Evolutionary conservation across 2,888 invertebrate genomes (phyloP).

Genomic region (Lepetodrilus schrolli): DNA sequence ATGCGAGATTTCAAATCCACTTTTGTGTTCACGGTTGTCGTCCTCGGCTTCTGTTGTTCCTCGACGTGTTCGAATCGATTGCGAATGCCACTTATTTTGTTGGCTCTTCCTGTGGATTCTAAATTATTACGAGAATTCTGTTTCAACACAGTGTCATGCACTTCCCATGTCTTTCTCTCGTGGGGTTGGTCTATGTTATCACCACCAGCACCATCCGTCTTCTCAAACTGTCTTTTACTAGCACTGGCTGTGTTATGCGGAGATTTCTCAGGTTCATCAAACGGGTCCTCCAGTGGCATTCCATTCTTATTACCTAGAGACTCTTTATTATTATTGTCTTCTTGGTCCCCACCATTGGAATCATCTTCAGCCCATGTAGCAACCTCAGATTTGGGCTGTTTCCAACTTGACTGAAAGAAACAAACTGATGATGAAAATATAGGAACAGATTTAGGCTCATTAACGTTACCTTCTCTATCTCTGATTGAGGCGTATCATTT

Average conservation of each 20-base stretch:
- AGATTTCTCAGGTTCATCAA: background rate
- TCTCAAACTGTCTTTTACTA: constrained; percentile 15
- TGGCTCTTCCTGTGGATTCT: background rate
- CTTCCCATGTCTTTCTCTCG: background rate
- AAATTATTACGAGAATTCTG: constrained; percentile 28
- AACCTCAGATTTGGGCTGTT: constrained; percentile 35
- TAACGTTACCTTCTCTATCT: too few species aligned
- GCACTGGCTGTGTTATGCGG: background rate
- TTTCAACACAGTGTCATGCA: constrained; percentile 19
- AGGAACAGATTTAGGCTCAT: too few species aligned
- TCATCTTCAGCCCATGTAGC: constrained; percentile 59
- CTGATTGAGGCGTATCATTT: too few species aligned
- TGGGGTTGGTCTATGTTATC: background rate
- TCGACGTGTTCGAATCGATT: constrained; percentile 49
- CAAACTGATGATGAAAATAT: background rate
- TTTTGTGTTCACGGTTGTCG: constrained; percentile 31
- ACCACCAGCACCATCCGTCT: background rate
- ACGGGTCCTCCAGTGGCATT: background rate
- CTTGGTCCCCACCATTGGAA: constrained; percentile 50
- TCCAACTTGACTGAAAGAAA: background rate
- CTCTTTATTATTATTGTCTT: constrained; percentile 48
- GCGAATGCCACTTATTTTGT: constrained; percentile 48
- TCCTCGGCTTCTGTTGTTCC: constrained; percentile 29
- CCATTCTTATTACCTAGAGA: constrained; percentile 45
- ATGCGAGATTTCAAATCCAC: constrained; percentile 39